Conservation (phyloP, 2,797 vertebrate genomes). For the Pipistrellus pipistrellus region DNA sequence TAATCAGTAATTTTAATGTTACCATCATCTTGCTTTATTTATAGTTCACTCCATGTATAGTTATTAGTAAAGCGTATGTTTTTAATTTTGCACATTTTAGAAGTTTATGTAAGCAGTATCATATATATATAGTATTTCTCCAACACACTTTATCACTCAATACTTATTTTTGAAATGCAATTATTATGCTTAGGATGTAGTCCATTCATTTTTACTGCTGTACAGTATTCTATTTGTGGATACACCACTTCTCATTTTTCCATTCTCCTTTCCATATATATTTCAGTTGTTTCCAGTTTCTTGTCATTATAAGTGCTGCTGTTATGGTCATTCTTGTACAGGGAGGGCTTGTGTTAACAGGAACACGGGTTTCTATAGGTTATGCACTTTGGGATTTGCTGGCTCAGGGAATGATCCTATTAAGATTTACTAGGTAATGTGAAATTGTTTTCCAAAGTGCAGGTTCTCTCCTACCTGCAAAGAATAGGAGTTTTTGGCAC, state of each 20-base stretch:
- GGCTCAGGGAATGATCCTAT: background rate
- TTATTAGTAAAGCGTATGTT: background rate
- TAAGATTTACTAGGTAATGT: background rate
- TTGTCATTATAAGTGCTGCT: background rate
- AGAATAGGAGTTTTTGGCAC: background rate
- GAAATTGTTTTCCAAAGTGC: conserved; percentile 5
- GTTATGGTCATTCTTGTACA: background rate
- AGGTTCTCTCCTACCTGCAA: background rate
- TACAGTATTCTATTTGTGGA: background rate
- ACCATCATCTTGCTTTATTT: background rate
- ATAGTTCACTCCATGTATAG: background rate
- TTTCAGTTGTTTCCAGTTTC: background rate
- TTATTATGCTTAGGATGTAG: background rate
- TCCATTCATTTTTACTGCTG: background rate
- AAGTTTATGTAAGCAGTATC: background rate
- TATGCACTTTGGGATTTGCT: background rate
- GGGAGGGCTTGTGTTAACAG: background rate
- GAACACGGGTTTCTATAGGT: background rate
- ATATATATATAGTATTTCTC: background rate
- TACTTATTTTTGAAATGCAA: background rate
- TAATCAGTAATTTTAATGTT: background rate
- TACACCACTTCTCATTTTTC: background rate
- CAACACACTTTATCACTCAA: background rate
- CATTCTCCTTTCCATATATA: background rate
- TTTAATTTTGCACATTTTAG: background rate